Evolutionary conservation across 2,113 vertebrate genomes (phyloP), one percentile per base, ranked within the genome.

Genomic region (Menura novaehollandiae): DNA sequence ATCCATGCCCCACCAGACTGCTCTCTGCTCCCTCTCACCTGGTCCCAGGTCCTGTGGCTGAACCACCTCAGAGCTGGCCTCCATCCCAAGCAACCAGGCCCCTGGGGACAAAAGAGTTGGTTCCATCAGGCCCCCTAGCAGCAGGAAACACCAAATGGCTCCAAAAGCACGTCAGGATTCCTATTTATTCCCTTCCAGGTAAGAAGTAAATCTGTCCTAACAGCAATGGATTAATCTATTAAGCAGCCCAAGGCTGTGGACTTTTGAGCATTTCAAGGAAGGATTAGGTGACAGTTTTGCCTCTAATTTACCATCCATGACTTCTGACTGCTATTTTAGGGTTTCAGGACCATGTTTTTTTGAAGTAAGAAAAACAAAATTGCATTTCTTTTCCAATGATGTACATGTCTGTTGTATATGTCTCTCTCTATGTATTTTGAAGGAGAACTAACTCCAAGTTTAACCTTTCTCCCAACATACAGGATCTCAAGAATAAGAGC

Each of bases 1-100:
- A 19, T 18, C 28, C 13, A 9, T n/a, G 26, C 7, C 3, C 2
- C 1, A 1, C 26, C 11, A 18, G 33, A 18, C 27, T 69, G 7
- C 39, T 79, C 24, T 17, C 24, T 39, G 7, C 9, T 46, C 6
- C 1, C 20, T 41, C 15, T 39, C 33, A 26, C 12, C 7, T 3
- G 5, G 5, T 41, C 21, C 37, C 1, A 0, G 20, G 13, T 68
- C 19, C 23, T 1, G 4, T 21, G 32, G 23, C 44, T 46, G 6
- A 9, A 15, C 16, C 1, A 2, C 13, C 24, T 58, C 18, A 52
- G n/a, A 59, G 10, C 41, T 51, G 26, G 8, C 12, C 33, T 55
- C 12, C 37, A 47, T 35, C n/a, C 49, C 37, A 46, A 20, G 15
- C 9, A 66, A 24, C 8, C 56, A 64, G 14, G 27, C 5, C 7